These are phyloP conservation scores for Cylloceria caligata DNA, from an alignment of 2,888 invertebrate genomes.

Conservation along the genomic window DNA sequence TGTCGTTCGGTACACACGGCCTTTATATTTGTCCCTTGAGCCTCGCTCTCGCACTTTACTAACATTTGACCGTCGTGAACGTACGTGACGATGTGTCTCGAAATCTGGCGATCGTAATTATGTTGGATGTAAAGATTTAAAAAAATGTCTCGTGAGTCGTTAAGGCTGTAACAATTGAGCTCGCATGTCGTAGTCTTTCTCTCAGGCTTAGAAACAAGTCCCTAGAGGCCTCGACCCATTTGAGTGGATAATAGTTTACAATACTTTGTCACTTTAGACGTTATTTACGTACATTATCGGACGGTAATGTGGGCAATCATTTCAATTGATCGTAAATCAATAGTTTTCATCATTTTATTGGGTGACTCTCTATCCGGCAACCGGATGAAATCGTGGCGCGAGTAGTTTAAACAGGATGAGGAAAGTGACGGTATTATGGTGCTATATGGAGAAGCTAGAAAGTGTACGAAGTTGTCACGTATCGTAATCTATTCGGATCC, in stretches of 20 bases:
- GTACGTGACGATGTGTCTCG: not conserved
- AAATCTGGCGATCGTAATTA: not conserved
- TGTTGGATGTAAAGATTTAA: not conserved
- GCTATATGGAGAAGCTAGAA: too few species aligned
- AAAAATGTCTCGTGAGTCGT: slow-evolving; percentile 15
- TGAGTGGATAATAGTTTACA: not conserved
- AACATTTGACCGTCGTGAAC: not conserved
- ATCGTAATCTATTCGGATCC: not conserved
- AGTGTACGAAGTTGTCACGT: not conserved
- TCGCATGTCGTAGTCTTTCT: not conserved
- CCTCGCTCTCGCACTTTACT: not conserved
- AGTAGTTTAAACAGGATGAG: too few species aligned
- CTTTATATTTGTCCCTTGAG: slow-evolving; percentile 11
- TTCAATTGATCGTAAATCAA: not conserved
- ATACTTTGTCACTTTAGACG: not conserved
- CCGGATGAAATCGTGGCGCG: too few species aligned
- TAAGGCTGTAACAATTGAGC: not conserved
- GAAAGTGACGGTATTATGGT: too few species aligned
- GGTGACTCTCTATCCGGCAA: too few species aligned
- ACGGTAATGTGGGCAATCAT: too few species aligned
- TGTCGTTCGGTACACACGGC: not conserved
- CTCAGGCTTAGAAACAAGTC: not conserved
- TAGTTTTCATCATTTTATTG: too few species aligned
- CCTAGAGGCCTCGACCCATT: not conserved
- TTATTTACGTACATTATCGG: not conserved